Evolutionary conservation across 2,888 invertebrate genomes (phyloP), one percentile per base, ranked within the genome.

Genomic region (Drosophila setosimentum): DNA sequence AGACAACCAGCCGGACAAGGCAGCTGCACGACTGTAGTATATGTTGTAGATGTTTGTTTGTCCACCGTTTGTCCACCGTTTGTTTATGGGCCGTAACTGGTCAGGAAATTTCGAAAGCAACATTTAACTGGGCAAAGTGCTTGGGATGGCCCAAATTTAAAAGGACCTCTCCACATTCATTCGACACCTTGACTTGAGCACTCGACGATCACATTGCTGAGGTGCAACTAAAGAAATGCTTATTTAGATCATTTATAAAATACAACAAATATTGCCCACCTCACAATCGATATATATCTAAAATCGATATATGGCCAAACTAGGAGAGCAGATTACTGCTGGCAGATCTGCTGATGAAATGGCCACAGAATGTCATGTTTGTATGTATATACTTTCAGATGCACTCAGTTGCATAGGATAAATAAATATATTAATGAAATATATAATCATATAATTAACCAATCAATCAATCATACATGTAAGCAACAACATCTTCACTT

Each of bases 11-110:
- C 51, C 60, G 68, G 80, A 66, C 77, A 21, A 30, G 80, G 61
- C 73, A 21, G 37, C 62, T 29, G 57, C 57, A 60, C 60, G 59
- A 48, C 45, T 48, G 62, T 16, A 8, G 18, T 35, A 40, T n/a
- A 37, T 24, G 35, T 24, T 35, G 54, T 54, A 54, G 18, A 27
- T 33, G 40, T 42, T 21, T n/a, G 27, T 50, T 10, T 35, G 33
- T 60, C 24, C n/a, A 35, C 66, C 85, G 85, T 80, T 85, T 87
- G 89, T 72, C 72, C 83, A 73, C 53, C 78, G 77, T 80, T 87
- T 85, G 85, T 88, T 85, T 89, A 86, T 85, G 78, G 86, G 76
- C 86, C 77, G 88, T 77, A 83, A 80, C 89, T 72, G 80, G 82
- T 67, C 76, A 83, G 87, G 65, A 87, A 73, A 72, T 80, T 78